phyloP scores from a whole-genome alignment of 2,888 invertebrate genomes.

The Pyrrhia umbra region DNA sequence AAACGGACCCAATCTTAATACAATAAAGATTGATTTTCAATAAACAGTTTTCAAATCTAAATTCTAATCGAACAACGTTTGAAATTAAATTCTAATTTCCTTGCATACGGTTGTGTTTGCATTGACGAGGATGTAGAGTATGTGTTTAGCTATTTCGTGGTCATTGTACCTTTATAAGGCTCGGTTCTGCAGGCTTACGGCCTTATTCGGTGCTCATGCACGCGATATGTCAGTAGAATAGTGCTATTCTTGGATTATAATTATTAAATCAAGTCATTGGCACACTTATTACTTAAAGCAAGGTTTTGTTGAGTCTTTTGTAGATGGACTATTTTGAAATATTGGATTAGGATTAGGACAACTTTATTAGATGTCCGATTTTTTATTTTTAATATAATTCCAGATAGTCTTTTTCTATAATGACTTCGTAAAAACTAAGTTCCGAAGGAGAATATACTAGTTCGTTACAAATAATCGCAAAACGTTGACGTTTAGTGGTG shows the following conservation, averaged over 20 bases:
- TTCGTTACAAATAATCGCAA: no score
- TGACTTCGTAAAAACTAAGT: no score
- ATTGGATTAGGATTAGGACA: no score
- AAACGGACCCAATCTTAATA: background rate
- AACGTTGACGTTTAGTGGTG: no score
- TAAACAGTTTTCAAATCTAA: conserved; percentile 4
- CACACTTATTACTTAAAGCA: conserved; percentile 37
- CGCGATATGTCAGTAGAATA: conserved; percentile 34
- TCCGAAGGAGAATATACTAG: no score
- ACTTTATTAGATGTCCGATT: no score
- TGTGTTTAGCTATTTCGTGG: conserved; percentile 50
- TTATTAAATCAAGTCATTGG: conserved; percentile 52
- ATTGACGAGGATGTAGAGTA: background rate
- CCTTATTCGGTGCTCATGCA: conserved; percentile 43
- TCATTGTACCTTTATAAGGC: conserved; percentile 63
- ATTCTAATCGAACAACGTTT: background rate
- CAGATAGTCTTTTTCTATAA: no score
- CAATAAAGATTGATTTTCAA: conserved; percentile 11
- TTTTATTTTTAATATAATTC: no score
- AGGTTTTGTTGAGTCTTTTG: conserved; percentile 44
- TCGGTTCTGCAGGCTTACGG: conserved; percentile 39
- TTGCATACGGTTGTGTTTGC: conserved; percentile 24
- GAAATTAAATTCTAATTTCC: conserved; percentile 10
- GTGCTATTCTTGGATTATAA: conserved; percentile 45
- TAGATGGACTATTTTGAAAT: conserved; percentile 21